Percentiles rank a stretch among this genome's conserved stretches.
Evolutionary conservation across 2,113 vertebrate genomes (phyloP).

Genomic region (Micromys minutus): DNA sequence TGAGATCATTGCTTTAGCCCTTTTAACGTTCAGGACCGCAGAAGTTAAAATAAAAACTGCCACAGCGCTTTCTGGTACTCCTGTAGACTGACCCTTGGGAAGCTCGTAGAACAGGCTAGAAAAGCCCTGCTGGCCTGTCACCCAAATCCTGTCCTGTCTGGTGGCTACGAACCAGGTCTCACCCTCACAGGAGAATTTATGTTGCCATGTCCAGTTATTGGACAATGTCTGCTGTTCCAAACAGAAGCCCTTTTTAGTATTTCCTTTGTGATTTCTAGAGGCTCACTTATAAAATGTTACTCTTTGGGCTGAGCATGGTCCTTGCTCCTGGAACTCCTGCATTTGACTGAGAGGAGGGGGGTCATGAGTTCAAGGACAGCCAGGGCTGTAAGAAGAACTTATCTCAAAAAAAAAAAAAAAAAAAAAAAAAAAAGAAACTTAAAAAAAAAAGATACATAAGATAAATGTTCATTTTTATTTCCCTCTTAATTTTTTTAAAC

Average conservation of each 20-base stretch:
- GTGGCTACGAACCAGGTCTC: not conserved
- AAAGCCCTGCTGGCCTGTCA: not conserved
- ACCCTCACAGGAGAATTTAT: not conserved
- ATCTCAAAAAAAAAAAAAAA: not conserved
- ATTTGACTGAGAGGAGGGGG: not conserved
- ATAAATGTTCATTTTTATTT: slow-evolving; percentile 41
- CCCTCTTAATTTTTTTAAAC: slow-evolving; percentile 9
- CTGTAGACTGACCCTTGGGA: not conserved
- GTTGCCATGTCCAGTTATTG: not conserved
- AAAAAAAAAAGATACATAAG: not conserved
- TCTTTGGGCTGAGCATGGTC: not conserved
- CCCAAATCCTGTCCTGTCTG: not conserved
- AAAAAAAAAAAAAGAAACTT: not conserved
- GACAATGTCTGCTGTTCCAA: slow-evolving; percentile 7
- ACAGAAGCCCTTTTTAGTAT: slow-evolving; percentile 6
- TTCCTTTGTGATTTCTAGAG: slow-evolving; percentile 33
- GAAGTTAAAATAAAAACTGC: not conserved
- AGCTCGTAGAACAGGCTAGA: not conserved
- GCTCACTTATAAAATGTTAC: not conserved
- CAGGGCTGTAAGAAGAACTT: not conserved
- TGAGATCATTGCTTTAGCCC: not conserved
- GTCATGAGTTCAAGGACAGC: not conserved
- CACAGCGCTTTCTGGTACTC: not conserved
- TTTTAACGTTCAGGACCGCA: not conserved
- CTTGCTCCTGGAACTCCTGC: not conserved